Percentiles rank a stretch among this genome's conserved stretches.
Evolutionary conservation across 2,113 vertebrate species (phyloP).

Genomic region (Cyrtonyx montezumae): DNA sequence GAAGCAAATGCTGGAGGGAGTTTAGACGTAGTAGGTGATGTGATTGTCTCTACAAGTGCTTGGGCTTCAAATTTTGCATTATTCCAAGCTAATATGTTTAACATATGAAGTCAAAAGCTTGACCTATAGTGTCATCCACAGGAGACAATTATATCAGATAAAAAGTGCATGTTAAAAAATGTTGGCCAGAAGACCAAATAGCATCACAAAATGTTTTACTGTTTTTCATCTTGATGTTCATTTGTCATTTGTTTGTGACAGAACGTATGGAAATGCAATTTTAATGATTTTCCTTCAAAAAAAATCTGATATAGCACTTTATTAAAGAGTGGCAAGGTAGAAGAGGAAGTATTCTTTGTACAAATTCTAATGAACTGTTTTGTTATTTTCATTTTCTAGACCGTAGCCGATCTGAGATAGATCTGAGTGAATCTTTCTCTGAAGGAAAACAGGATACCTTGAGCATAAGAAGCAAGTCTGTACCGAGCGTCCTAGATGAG

Average conservation of each 20-base stretch:
- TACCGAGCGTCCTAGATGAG: constrained; percentile 87
- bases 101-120: background rate
- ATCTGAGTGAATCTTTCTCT: constrained; percentile 84
- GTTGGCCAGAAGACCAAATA: background rate
- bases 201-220: background rate
- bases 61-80: background rate
- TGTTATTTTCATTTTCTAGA: constrained; percentile 77
- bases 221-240: background rate
- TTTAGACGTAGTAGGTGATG: background rate
- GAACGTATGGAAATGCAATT: background rate
- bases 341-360: background rate
- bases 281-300: background rate
- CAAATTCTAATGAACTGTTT: background rate
- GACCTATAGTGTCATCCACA: background rate
- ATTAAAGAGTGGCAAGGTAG: background rate
- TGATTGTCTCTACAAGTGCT: background rate
- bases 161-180: background rate
- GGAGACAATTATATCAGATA: background rate
- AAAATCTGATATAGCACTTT: fast-evolving
- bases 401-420: constrained; percentile 89
- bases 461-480: constrained; percentile 87
- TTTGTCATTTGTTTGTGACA: background rate
- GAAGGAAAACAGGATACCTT: constrained; percentile 83
- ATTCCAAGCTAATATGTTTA: background rate
- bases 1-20: background rate